These are phyloP conservation scores for Odocoileus virginianus DNA, from an alignment of 2,113 vertebrate species.

Conservation along the genomic window DNA sequence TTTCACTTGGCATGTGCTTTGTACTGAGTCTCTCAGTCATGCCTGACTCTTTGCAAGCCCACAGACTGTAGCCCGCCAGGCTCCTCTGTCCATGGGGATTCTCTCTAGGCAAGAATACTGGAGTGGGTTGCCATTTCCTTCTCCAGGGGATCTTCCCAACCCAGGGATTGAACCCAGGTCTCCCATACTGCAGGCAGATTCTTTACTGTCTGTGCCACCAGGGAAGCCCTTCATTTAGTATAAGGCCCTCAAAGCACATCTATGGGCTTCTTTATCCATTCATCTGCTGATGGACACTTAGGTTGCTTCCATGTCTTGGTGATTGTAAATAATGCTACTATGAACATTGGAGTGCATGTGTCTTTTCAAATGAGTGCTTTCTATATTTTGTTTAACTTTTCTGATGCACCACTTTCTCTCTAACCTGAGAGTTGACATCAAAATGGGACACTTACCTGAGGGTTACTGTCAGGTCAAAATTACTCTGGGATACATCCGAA, in stretches of 20 bases:
- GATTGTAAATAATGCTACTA: neutral
- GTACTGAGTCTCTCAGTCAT: neutral
- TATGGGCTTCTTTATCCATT: neutral
- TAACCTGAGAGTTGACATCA: neutral
- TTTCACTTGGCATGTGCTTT: neutral
- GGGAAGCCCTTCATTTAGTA: neutral
- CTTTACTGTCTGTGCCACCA: neutral
- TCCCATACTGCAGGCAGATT: neutral
- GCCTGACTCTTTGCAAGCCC: too few relatives aligned
- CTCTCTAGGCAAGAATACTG: neutral
- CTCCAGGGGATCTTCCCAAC: neutral
- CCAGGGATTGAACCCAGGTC: neutral
- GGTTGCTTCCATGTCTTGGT: neutral
- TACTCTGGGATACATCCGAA: conserved; percentile 30
- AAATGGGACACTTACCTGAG: conserved; percentile 69
- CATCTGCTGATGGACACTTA: neutral
- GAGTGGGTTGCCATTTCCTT: neutral
- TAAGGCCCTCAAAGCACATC: neutral
- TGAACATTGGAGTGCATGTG: neutral
- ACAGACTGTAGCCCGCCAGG: neutral
- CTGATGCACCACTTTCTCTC: neutral
- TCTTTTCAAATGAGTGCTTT: neutral
- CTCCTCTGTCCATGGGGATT: neutral
- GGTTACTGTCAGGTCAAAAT: conserved; percentile 69
- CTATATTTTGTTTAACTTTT: neutral